phyloP scores from a whole-genome alignment of 2,888 invertebrate genomes.

The Lysandra bellargus region DNA sequence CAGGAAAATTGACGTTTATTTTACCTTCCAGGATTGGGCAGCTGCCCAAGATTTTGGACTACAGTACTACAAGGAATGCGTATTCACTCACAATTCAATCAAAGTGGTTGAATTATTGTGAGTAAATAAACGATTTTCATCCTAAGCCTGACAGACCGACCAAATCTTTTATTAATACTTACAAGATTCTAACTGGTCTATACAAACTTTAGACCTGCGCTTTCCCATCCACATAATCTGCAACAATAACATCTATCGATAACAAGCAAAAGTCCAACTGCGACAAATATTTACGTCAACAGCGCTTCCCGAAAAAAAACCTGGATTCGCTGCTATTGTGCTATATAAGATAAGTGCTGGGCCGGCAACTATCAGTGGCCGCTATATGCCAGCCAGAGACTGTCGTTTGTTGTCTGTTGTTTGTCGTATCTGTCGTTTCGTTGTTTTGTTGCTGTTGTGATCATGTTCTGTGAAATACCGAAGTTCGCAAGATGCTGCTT shows the following conservation, averaged over 20 bases:
- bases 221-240: background rate
- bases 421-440: background rate
- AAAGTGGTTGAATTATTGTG: too few species aligned
- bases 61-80: too few species aligned
- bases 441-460: conserved; percentile 31
- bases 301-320: background rate
- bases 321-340: background rate
- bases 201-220: background rate
- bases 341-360: background rate
- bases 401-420: background rate
- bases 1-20: too few species aligned
- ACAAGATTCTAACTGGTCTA: background rate
- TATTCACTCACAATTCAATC: too few species aligned
- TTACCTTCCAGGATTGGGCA: too few species aligned
- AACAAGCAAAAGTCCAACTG: background rate
- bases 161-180: too few species aligned
- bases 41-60: too few species aligned
- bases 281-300: background rate
- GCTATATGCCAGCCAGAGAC: background rate
- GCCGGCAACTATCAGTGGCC: background rate
- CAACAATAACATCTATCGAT: background rate
- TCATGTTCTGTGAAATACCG: conserved; percentile 64
- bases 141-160: too few species aligned
- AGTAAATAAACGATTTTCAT: too few species aligned
- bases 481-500: conserved; percentile 61